Evolutionary conservation across 2,113 vertebrate species (phyloP).

Genomic region (Saguinus midas): DNA sequence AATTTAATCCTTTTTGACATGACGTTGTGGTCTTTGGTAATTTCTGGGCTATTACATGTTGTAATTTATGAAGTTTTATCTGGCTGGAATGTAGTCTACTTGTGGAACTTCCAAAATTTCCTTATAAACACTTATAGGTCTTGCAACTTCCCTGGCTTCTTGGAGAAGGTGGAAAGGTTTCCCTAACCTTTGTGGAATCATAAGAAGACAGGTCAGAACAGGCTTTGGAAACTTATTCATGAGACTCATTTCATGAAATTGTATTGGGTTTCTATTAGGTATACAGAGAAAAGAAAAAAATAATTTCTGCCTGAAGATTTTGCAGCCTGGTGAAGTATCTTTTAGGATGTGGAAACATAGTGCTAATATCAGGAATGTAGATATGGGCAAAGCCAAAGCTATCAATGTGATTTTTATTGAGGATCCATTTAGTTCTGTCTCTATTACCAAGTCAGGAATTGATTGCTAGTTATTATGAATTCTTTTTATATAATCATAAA

Average conservation of each 20-base stretch:
- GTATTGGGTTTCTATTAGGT: background rate
- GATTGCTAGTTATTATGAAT: conserved; percentile 27
- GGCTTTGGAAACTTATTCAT: background rate
- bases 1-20: background rate
- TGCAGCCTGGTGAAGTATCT: background rate
- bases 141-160: background rate
- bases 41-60: background rate
- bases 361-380: background rate
- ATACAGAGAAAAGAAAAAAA: background rate
- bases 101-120: background rate
- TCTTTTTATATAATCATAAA: background rate
- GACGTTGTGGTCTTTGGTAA: background rate
- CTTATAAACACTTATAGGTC: background rate
- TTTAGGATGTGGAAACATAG: background rate
- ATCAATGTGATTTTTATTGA: background rate
- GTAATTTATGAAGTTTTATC: background rate
- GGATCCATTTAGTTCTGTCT: background rate
- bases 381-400: background rate
- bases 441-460: background rate
- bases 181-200: background rate
- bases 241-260: background rate
- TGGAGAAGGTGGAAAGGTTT: background rate
- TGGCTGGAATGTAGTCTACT: background rate
- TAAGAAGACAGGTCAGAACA: background rate
- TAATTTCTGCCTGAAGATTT: background rate